phyloP scores from a whole-genome alignment of 2,797 vertebrate species.

The Rhinella marina region DNA sequence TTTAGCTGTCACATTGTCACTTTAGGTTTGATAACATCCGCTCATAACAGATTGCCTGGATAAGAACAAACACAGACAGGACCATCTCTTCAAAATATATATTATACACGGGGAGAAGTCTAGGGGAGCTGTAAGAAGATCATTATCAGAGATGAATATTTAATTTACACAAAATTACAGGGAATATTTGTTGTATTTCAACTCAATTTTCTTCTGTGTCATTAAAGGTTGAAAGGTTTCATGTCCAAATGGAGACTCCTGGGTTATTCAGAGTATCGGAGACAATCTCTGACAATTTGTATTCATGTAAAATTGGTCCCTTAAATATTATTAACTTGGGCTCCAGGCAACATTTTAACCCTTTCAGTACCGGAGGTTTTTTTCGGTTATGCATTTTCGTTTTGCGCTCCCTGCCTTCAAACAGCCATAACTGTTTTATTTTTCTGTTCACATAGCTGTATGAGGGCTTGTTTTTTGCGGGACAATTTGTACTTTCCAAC shows the following conservation, averaged over 20 bases:
- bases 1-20: conserved; percentile 17
- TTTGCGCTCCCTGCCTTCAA: too few relatives aligned
- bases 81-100: background rate
- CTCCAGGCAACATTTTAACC: background rate
- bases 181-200: background rate
- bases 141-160: background rate
- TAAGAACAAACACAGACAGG: background rate
- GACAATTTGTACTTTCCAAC: too few relatives aligned
- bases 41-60: conserved; percentile 16
- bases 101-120: background rate
- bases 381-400: too few relatives aligned
- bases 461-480: too few relatives aligned
- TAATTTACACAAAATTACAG: background rate
- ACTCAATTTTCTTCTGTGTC: background rate
- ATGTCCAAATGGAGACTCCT: background rate
- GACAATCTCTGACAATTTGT: background rate
- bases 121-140: background rate
- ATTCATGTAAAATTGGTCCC: background rate
- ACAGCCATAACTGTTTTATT: too few relatives aligned
- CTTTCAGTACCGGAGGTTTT: too few relatives aligned
- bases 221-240: background rate
- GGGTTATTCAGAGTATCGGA: background rate
- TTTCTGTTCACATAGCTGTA: too few relatives aligned
- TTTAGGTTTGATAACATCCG: conserved; percentile 11
- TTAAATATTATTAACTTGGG: background rate